These are phyloP conservation scores for Callinectes sapidus DNA, from an alignment of 2,888 invertebrate species.

Conservation along the genomic window DNA sequence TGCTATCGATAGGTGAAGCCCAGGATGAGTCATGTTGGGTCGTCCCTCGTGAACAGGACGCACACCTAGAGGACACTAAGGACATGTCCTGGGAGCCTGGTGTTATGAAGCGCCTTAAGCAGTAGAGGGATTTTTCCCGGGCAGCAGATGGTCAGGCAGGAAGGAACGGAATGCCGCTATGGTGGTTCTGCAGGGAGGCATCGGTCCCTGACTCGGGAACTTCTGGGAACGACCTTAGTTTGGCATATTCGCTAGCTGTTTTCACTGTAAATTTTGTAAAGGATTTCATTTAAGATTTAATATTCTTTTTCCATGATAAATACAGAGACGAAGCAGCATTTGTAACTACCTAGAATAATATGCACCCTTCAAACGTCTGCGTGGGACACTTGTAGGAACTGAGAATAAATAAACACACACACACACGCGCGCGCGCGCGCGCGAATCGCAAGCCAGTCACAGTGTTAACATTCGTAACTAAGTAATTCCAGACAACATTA, in stretches of 20 bases:
- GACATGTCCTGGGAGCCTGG: neutral
- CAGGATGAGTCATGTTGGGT: neutral
- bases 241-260: neutral
- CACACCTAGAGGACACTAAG: neutral
- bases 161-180: conserved; percentile 18
- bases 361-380: neutral
- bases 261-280: neutral
- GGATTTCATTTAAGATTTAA: neutral
- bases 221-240: neutral
- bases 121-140: conserved; percentile 20
- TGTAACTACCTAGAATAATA: neutral
- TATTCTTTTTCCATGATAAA: neutral
- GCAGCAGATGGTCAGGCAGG: conserved; percentile 27
- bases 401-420: too few relatives aligned
- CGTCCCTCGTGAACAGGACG: neutral
- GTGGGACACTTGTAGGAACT: neutral
- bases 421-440: too few relatives aligned
- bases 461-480: neutral
- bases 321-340: neutral
- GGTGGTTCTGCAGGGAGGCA: neutral
- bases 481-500: neutral
- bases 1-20: neutral
- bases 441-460: neutral
- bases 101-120: neutral
- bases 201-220: neutral